Evolutionary conservation across 2,113 vertebrate species (phyloP).

Genomic region (Symphodus melops): DNA sequence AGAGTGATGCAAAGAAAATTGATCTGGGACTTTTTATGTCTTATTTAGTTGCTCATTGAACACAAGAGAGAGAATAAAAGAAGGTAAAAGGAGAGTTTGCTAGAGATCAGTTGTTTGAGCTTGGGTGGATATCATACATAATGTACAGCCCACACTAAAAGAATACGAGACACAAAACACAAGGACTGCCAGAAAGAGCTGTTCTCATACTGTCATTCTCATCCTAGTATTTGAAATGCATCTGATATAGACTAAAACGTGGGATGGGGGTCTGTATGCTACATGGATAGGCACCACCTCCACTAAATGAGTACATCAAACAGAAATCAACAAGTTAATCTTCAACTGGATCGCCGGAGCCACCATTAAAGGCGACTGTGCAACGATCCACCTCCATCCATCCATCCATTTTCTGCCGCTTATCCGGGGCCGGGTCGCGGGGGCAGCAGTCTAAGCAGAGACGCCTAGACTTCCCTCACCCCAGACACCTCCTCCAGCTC

Average conservation of each 20-base stretch:
- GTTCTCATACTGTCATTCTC: background rate
- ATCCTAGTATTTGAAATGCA: background rate
- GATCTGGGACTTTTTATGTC: background rate
- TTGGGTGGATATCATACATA: conserved; percentile 7
- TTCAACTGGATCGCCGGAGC: no score
- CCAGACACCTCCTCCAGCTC: no score
- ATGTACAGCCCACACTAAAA: background rate
- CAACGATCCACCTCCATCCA: no score
- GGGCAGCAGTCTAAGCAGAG: no score
- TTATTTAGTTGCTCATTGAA: conserved; percentile 16
- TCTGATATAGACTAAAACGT: background rate
- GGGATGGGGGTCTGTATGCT: no score
- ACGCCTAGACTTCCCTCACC: no score
- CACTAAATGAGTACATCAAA: no score
- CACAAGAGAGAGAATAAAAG: conserved; percentile 2
- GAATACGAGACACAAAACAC: background rate
- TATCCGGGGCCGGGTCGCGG: no score
- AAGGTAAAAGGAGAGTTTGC: conserved; percentile 13
- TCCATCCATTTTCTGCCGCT: no score
- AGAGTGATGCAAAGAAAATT: conserved; percentile 7
- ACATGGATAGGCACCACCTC: no score
- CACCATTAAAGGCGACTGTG: no score
- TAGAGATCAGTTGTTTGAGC: background rate
- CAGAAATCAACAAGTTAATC: no score
- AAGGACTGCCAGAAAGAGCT: background rate